Evolutionary conservation across 1,140 invertebrate genomes (phyloP).

Genomic region (Metopolophium dirhodum): DNA sequence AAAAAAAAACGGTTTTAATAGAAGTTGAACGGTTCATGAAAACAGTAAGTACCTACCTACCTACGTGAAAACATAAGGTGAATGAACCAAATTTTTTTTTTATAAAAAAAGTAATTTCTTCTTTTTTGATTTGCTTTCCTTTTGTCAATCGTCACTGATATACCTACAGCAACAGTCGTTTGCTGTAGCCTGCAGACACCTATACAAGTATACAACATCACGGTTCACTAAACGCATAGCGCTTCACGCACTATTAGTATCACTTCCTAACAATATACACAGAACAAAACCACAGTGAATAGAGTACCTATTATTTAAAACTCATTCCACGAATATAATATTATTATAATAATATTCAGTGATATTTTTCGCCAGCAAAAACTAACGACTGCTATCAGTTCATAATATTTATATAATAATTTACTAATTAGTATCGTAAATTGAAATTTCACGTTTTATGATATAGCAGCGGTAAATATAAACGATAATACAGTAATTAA

Average conservation of each 20-base stretch:
- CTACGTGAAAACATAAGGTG: slow-evolving; percentile 21
- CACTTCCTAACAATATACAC: slow-evolving; percentile 5
- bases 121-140: slow-evolving; percentile 36
- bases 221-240: slow-evolving; percentile 29
- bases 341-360: neutral
- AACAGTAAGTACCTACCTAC: neutral
- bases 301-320: neutral
- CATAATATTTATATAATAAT: neutral
- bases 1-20: neutral
- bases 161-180: neutral
- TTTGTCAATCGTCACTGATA: slow-evolving; percentile 31
- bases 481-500: neutral
- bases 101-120: slow-evolving; percentile 22
- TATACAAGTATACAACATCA: neutral
- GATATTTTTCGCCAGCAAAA: neutral
- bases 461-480: neutral
- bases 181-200: neutral
- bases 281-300: neutral
- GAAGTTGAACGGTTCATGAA: neutral
- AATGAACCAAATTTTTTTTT: slow-evolving; percentile 23
- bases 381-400: neutral
- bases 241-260: slow-evolving; percentile 43
- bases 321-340: neutral
- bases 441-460: neutral
- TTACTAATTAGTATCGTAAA: neutral